Evolutionary conservation across 2,797 vertebrate species (phyloP), one percentile per base, ranked within the genome.

Genomic region (Morus bassanus): DNA sequence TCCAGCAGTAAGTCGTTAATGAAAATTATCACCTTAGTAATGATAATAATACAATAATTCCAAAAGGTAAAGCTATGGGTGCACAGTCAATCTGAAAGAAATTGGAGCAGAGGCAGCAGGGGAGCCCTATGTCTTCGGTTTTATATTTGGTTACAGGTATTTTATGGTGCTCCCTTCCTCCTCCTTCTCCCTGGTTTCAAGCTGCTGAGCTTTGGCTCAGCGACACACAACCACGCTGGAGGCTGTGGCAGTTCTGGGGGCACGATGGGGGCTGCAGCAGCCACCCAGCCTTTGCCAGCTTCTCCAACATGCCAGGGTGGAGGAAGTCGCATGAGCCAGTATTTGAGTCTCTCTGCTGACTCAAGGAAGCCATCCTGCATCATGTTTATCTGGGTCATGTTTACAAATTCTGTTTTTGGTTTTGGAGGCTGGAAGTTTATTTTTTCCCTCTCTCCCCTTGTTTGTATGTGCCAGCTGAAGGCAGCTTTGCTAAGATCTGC

Each of bases 21-120:
- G 80, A 90, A 86, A 96, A 94, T 94, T 73, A 94, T 69, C 74
- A 61, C 74, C 74, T 84, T 46, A 87, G 43, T 69, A 90, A 94
- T 93, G 74, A 33, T 72, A 95, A 93, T 93, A 84, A 81, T 35
- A 68, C 50, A 85, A 19, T 88, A 78, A 94, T 91, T 95, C 45
- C 18, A 2, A 94, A 80, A 91, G 59, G 65, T 72, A 92, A 91
- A 82, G 85, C 85, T 65, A n/a, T 2, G 4, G 39, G 79, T 63
- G 69, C 83, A 33, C 65, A 88, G 87, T 78, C 79, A 95, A 88
- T 78, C 89, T 88, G 88, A 65, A 86, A 31, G 88, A 90, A 91
- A 94, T 41, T 54, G 46, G 61, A 93, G 79, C 61, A 72, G 81
- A 92, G 51, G 88, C 51, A 80, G 89, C 75, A 79, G 53, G 89